phyloP scores from a whole-genome alignment of 2,797 vertebrate species.

The Vespertilio murinus region DNA sequence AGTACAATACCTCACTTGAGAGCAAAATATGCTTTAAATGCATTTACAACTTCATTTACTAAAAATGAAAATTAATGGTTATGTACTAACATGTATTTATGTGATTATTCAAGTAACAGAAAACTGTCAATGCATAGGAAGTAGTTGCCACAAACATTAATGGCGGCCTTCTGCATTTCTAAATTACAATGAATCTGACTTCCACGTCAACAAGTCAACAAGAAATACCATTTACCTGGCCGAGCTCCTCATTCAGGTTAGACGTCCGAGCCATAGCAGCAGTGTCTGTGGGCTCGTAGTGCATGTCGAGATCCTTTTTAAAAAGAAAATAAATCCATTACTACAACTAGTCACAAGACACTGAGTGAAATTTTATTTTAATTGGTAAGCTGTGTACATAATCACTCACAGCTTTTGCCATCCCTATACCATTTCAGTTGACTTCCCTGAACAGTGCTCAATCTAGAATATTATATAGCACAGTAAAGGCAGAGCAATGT shows the following conservation, averaged over 20 bases:
- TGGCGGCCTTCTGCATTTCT: too few species aligned
- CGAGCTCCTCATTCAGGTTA: conserved; percentile 98
- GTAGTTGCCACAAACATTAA: background rate
- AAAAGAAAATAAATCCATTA: background rate
- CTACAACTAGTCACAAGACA: background rate
- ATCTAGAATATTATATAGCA: background rate
- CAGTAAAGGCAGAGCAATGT: background rate
- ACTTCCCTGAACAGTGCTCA: background rate
- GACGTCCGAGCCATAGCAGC: conserved; percentile 97
- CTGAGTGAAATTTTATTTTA: background rate
- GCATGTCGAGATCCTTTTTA: conserved; percentile 94
- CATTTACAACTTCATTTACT: conserved; percentile 15
- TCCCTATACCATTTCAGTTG: background rate
- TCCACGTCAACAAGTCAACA: background rate
- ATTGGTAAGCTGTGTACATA: background rate
- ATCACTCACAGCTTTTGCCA: background rate
- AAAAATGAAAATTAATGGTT: background rate
- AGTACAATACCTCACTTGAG: background rate
- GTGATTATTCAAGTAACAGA: background rate
- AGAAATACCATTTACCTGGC: conserved; percentile 89
- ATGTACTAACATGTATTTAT: background rate
- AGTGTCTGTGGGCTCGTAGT: conserved; percentile 95
- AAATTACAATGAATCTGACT: background rate
- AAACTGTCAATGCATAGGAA: background rate
- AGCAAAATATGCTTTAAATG: background rate